Evolutionary conservation across 23 tunicate genomes (phyloP).

Genomic region (Trididemnum nubilum): DNA sequence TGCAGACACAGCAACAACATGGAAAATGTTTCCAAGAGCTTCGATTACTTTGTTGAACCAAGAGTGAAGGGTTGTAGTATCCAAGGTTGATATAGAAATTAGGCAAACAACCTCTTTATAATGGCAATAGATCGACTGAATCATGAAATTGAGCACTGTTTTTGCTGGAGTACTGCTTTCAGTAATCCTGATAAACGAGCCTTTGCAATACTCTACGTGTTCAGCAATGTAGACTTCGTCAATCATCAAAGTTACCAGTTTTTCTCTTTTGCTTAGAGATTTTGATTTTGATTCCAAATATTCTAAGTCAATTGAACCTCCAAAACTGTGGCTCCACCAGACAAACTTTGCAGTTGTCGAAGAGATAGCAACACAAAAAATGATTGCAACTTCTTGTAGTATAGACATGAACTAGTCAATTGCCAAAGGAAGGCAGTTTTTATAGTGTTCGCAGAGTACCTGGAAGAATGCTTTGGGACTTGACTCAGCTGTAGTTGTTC

Average conservation of each 20-base stretch:
- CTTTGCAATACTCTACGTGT: slow-evolving; percentile 17
- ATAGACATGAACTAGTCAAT: too few species aligned
- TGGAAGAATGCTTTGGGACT: background rate
- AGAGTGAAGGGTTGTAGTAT: background rate
- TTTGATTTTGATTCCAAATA: background rate
- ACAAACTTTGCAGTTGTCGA: slow-evolving; percentile 2
- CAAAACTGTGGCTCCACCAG: slow-evolving; percentile 6
- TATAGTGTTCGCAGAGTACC: too few species aligned
- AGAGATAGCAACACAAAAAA: slow-evolving; percentile 11
- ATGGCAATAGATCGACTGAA: slow-evolving; percentile 11
- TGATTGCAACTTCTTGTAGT: background rate
- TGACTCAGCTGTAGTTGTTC: background rate
- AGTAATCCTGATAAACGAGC: slow-evolving; percentile 6
- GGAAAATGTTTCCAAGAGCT: background rate
- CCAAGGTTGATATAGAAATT: background rate
- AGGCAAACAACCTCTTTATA: slow-evolving; percentile 16
- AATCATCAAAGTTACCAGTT: slow-evolving; percentile 25
- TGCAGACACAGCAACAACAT: slow-evolving; percentile 9
- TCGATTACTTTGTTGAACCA: slow-evolving; percentile 15
- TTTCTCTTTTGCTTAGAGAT: background rate
- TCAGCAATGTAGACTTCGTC: slow-evolving; percentile 28
- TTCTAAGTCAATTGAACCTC: slow-evolving; percentile 8
- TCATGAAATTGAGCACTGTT: slow-evolving; percentile 16
- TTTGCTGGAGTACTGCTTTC: slow-evolving; percentile 11
- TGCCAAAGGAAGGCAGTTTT: too few species aligned